A percentile compares a stretch with the other conserved stretches of the same genome.
Evolutionary conservation across 2,888 invertebrate species (phyloP).

Genomic region (Sericinus montela): DNA sequence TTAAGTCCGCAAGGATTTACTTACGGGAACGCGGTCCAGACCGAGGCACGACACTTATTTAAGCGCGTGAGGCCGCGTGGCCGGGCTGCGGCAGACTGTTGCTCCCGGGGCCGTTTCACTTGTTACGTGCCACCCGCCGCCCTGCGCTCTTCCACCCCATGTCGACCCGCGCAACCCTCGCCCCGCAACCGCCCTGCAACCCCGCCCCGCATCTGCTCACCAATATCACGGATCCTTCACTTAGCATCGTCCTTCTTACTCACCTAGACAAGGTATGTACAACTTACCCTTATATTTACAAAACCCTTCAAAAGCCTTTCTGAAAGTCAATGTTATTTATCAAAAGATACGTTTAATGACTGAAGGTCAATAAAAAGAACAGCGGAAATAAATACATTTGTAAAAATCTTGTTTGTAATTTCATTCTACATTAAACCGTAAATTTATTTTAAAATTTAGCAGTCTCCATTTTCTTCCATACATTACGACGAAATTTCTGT

Average conservation of each 20-base stretch:
- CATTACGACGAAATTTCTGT: too few species aligned
- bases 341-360: constrained; percentile 19
- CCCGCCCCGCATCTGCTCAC: constrained; percentile 62
- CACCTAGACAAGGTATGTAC: constrained; percentile 39
- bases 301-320: constrained; percentile 22
- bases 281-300: constrained; percentile 30
- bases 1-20: constrained; percentile 54
- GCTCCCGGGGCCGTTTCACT: constrained; percentile 78
- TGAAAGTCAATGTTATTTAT: constrained; percentile 20
- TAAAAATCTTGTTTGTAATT: not conserved
- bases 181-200: constrained; percentile 41
- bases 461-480: too few species aligned
- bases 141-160: constrained; percentile 44
- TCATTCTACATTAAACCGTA: too few species aligned
- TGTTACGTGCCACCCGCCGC: constrained; percentile 73
- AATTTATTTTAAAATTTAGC: too few species aligned
- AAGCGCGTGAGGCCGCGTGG: constrained; percentile 68
- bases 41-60: constrained; percentile 46
- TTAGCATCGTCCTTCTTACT: constrained; percentile 63
- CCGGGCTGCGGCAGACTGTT: constrained; percentile 79
- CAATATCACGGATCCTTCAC: constrained; percentile 65
- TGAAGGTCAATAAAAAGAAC: constrained; percentile 2
- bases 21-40: constrained; percentile 43
- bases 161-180: constrained; percentile 34
- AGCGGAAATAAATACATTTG: not conserved